These are phyloP conservation scores for Empidonax alnorum DNA, from an alignment of 2,113 vertebrate genomes.

Conservation along the genomic window DNA sequence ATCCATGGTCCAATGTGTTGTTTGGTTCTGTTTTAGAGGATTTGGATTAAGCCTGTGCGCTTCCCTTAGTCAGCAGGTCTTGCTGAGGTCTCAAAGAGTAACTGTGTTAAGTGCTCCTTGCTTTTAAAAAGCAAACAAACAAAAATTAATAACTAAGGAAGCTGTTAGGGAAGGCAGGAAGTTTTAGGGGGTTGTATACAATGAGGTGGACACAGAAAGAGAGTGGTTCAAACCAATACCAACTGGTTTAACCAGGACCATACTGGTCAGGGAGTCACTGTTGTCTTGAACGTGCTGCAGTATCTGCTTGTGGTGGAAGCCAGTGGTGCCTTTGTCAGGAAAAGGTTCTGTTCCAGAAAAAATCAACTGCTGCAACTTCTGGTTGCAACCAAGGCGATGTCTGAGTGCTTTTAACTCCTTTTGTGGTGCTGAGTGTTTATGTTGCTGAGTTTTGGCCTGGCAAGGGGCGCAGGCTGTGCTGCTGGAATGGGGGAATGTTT, in stretches of 20 bases:
- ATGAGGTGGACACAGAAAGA: neutral
- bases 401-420: fast-evolving
- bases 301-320: neutral
- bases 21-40: fast-evolving
- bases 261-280: neutral
- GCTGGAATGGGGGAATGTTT: neutral
- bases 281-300: neutral
- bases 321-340: neutral
- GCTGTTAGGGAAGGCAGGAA: neutral
- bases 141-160: slow-evolving; percentile 5
- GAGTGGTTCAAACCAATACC: neutral
- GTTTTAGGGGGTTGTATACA: neutral
- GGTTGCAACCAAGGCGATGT: neutral
- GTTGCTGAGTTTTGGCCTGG: neutral
- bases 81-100: slow-evolving; percentile 53
- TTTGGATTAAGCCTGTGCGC: neutral
- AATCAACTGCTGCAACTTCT: neutral
- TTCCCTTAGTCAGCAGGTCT: slow-evolving; percentile 72
- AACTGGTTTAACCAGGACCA: neutral
- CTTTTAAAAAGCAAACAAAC: neutral
- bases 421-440: fast-evolving
- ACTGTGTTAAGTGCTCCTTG: slow-evolving; percentile 13
- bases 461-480: neutral
- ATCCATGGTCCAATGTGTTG: fast-evolving
- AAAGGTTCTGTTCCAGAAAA: neutral